Evolutionary conservation across 2,888 invertebrate genomes (phyloP).

Genomic region (Calliopum simillimum): DNA sequence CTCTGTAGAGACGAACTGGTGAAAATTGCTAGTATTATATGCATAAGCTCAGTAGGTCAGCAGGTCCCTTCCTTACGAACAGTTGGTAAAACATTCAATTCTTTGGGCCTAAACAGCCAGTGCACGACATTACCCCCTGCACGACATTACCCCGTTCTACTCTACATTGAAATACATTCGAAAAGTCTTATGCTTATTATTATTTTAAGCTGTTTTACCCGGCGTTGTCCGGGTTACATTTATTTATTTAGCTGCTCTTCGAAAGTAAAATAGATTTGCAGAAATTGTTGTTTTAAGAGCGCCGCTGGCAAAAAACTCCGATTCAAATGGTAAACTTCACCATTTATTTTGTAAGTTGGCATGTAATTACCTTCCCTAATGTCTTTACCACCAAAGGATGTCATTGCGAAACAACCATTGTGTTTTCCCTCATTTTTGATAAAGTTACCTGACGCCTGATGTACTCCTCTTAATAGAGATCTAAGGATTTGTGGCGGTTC

Average conservation of each 20-base stretch:
- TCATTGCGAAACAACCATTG: slow-evolving; percentile 31
- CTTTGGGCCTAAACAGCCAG: too few species aligned
- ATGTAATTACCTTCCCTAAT: slow-evolving; percentile 18
- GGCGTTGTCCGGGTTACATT: too few species aligned
- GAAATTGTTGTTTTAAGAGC: not conserved
- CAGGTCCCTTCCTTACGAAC: too few species aligned
- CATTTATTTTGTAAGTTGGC: slow-evolving; percentile 24
- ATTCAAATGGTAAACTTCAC: slow-evolving; percentile 4
- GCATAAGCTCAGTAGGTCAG: too few species aligned
- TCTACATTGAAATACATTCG: too few species aligned
- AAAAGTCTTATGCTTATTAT: too few species aligned
- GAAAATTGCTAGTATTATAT: too few species aligned
- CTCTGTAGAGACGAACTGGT: too few species aligned
- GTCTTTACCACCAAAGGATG: slow-evolving; percentile 29
- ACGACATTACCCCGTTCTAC: too few species aligned
- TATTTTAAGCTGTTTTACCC: too few species aligned
- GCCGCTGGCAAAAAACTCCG: not conserved
- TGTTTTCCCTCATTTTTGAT: slow-evolving; percentile 20
- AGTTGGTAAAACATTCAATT: too few species aligned
- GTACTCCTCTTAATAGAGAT: slow-evolving; percentile 22
- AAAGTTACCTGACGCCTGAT: slow-evolving; percentile 21
- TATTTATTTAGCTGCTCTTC: slow-evolving; percentile 15
- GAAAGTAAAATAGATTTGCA: slow-evolving; percentile 26
- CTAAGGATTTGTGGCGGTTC: slow-evolving; percentile 41
- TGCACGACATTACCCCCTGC: too few species aligned